A percentile compares a stretch with the other conserved stretches of the same genome.
phyloP scores from a whole-genome alignment of 1,140 invertebrate species.

The Bombus sylvicola region DNA sequence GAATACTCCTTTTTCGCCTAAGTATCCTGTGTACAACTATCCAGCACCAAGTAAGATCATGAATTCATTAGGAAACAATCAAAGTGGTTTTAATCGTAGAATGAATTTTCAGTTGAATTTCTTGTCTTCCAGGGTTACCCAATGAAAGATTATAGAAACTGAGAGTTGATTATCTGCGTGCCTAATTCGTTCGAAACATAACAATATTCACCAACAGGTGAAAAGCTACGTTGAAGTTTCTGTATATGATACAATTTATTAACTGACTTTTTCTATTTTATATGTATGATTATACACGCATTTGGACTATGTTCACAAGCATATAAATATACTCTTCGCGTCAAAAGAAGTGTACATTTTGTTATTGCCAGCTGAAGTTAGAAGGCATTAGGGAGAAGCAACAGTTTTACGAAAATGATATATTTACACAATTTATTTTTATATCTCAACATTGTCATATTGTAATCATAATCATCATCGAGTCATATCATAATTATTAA shows the following conservation, averaged over 20 bases:
- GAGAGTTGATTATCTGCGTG: neutral
- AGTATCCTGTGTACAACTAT: slow-evolving; percentile 63
- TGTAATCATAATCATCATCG: slow-evolving; percentile 76
- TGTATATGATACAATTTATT: neutral
- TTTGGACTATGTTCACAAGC: neutral
- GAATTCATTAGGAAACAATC: neutral
- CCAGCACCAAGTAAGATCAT: slow-evolving; percentile 32
- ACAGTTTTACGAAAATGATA: slow-evolving; percentile 61
- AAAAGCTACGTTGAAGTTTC: neutral
- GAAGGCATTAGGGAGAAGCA: slow-evolving; percentile 33
- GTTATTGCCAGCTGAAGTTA: neutral
- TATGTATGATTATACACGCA: neutral
- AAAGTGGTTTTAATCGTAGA: neutral
- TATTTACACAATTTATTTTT: slow-evolving; percentile 82
- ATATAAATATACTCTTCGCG: neutral
- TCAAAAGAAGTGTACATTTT: no score
- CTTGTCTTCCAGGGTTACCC: neutral
- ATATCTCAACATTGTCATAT: slow-evolving; percentile 80
- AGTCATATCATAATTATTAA: slow-evolving; percentile 67
- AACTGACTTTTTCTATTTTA: neutral
- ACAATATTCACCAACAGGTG: neutral
- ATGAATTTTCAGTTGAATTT: neutral
- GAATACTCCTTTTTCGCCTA: slow-evolving; percentile 51
- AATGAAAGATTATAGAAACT: neutral
- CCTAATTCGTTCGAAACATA: neutral